phyloP scores from a whole-genome alignment of 2,797 vertebrate species.

The Hapalemur alaotrensis region DNA sequence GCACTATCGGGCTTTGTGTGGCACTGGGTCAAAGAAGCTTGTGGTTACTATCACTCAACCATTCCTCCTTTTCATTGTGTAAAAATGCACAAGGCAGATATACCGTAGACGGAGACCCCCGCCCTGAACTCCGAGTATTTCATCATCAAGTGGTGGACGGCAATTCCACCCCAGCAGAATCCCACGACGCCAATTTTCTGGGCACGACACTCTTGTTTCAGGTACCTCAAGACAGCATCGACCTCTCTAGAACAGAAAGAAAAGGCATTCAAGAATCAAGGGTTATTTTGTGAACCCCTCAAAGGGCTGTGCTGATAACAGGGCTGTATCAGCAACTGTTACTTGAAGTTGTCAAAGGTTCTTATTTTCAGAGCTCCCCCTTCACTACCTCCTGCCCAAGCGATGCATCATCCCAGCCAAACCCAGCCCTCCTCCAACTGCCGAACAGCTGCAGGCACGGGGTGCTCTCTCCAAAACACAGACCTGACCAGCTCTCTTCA shows the following conservation, averaged over 20 bases:
- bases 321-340: not conserved
- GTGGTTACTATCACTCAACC: not conserved
- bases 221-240: conserved; percentile 84
- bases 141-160: conserved; percentile 86
- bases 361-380: not conserved
- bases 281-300: not conserved
- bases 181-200: conserved; percentile 83
- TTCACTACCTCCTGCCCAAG: not conserved
- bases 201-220: conserved; percentile 85
- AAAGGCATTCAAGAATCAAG: not conserved
- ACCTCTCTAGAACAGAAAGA: conserved; percentile 83
- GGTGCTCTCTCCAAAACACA: not conserved
- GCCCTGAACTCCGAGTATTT: conserved; percentile 86
- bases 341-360: not conserved
- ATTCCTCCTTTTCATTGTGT: not conserved
- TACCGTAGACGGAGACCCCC: conserved; percentile 87
- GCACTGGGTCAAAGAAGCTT: not conserved
- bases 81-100: not conserved
- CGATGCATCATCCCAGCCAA: fast-evolving
- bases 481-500: not conserved
- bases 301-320: fast-evolving
- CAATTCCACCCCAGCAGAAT: conserved; percentile 91
- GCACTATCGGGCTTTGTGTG: not conserved
- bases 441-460: not conserved
- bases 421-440: not conserved